Percentiles rank a stretch among this genome's conserved stretches.
phyloP scores from a whole-genome alignment of 2,113 vertebrate genomes.

The Anolis sagrei region DNA sequence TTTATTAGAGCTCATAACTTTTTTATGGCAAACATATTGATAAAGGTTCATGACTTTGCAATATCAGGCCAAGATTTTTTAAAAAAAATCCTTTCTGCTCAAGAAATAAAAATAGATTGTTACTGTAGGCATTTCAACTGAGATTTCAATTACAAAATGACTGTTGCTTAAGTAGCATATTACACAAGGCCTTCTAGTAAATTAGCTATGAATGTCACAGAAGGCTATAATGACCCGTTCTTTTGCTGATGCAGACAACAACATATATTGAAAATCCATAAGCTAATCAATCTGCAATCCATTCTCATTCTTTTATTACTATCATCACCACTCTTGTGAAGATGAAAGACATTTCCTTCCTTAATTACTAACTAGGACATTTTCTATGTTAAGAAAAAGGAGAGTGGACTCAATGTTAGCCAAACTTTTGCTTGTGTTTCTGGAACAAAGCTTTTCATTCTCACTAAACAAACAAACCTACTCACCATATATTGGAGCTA shows the following conservation, averaged over 20 bases:
- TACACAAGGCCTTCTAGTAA: conserved; percentile 47
- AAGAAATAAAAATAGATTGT: conserved; percentile 55
- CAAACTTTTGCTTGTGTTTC: neutral
- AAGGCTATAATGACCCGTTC: conserved; percentile 43
- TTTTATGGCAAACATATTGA: conserved; percentile 48
- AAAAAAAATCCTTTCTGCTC: conserved; percentile 40
- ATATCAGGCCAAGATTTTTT: neutral
- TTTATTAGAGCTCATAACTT: conserved; percentile 6
- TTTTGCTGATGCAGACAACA: conserved; percentile 53
- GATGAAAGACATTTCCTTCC: conserved; percentile 47
- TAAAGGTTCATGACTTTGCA: conserved; percentile 33
- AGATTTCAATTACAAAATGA: conserved; percentile 48
- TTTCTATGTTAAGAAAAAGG: conserved; percentile 18
- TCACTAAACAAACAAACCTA: neutral
- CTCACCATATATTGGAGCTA: no score
- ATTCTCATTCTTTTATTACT: conserved; percentile 22
- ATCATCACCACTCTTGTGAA: conserved; percentile 24
- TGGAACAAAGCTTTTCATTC: neutral
- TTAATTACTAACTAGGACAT: conserved; percentile 47
- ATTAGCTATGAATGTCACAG: conserved; percentile 59
- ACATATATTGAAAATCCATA: conserved; percentile 59
- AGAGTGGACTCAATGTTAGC: neutral
- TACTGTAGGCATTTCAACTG: conserved; percentile 26
- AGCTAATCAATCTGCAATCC: conserved; percentile 29
- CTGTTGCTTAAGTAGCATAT: conserved; percentile 38